Conservation (phyloP, 2,113 vertebrate species). For the Oncorhynchus nerka region DNA sequence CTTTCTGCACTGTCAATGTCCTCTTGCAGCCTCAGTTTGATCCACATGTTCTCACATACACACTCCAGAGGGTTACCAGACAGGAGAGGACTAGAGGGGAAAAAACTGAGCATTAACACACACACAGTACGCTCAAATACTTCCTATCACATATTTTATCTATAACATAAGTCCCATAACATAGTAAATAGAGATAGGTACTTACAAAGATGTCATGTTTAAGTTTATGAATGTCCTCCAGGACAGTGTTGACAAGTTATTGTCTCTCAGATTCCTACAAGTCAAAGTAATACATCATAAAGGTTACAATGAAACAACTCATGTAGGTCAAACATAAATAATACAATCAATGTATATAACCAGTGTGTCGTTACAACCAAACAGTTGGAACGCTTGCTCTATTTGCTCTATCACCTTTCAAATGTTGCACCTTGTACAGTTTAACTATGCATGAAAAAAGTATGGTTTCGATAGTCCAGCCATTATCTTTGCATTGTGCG, state of each 20-base stretch:
- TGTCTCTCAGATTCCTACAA: conserved; percentile 90
- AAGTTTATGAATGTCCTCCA: conserved; percentile 91
- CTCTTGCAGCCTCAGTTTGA: conserved; percentile 84
- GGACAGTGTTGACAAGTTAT: conserved; percentile 88
- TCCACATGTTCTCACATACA: conserved; percentile 94
- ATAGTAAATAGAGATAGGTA: conserved; percentile 21
- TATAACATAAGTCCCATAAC: neutral
- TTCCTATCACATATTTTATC: neutral
- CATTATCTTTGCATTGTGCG: too few relatives aligned
- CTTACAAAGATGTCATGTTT: conserved; percentile 87
- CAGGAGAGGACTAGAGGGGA: conserved; percentile 78
- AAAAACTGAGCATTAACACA: conserved; percentile 2
- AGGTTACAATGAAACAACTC: too few relatives aligned
- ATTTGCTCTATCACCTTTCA: too few relatives aligned
- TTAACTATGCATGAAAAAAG: too few relatives aligned
- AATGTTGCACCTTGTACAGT: too few relatives aligned
- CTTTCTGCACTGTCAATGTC: conserved; percentile 65
- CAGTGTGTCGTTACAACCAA: too few relatives aligned
- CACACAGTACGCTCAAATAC: neutral
- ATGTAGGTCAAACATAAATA: neutral
- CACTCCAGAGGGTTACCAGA: conserved; percentile 90
- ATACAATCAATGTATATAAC: neutral
- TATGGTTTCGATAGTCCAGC: too few relatives aligned
- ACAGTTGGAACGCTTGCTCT: too few relatives aligned
- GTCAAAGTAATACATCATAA: conserved; percentile 5